phyloP scores from a whole-genome alignment of 1,140 invertebrate species.

The Rhagoletis zephyria region DNA sequence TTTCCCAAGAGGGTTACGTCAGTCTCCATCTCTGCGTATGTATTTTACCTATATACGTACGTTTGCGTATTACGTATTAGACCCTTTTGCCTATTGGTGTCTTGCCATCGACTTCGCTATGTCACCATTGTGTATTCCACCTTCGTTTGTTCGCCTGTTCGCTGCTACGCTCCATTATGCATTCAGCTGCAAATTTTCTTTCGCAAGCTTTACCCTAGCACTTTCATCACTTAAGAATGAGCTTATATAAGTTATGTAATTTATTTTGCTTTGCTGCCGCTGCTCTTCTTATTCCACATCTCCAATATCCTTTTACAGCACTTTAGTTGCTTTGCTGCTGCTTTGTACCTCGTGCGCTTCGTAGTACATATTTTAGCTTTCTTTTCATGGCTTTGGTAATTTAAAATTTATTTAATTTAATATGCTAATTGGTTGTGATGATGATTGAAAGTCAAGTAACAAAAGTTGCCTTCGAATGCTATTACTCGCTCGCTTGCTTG shows the following conservation, averaged over 20 bases:
- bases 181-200: constrained; percentile 11
- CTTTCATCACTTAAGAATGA: constrained; percentile 25
- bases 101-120: constrained; percentile 6
- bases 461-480: constrained; percentile 41
- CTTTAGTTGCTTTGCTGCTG: not conserved
- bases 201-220: not conserved
- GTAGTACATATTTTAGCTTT: constrained; percentile 11
- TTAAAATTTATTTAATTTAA: constrained; percentile 53
- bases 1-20: too few relatives aligned
- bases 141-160: not conserved
- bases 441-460: constrained; percentile 45
- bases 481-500: not conserved
- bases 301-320: not conserved
- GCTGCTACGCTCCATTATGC: constrained; percentile 20
- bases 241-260: constrained; percentile 48
- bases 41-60: not conserved
- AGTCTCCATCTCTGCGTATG: not conserved
- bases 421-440: constrained; percentile 52
- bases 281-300: not conserved
- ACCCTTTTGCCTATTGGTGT: constrained; percentile 9
- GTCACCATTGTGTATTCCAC: constrained; percentile 39
- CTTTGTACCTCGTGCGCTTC: not conserved
- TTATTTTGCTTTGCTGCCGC: not conserved
- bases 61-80: not conserved
- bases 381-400: constrained; percentile 43